Conservation (phyloP, 2,888 invertebrate genomes). For the Cephus spinipes region DNA sequence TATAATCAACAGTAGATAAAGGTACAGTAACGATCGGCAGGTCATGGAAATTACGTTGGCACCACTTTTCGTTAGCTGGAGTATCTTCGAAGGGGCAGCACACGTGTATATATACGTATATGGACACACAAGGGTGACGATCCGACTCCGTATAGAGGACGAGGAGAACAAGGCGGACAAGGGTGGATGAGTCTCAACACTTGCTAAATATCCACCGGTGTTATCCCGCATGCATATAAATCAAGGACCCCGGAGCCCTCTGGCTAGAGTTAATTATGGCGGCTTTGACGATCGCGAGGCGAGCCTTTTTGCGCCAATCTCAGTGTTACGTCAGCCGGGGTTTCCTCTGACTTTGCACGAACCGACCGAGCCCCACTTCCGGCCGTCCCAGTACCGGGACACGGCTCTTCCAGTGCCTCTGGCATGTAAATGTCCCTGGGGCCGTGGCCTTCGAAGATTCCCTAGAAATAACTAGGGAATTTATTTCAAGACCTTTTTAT, state of each 20-base stretch:
- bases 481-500: not conserved
- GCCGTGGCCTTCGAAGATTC: not conserved
- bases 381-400: not conserved
- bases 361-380: not conserved
- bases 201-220: conserved; percentile 32
- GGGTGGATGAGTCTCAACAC: conserved; percentile 31
- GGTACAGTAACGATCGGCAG: not conserved
- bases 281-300: conserved; percentile 14
- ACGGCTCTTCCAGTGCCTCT: not conserved
- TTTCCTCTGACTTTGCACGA: conserved; percentile 1
- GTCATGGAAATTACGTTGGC: not conserved
- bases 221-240: conserved; percentile 43
- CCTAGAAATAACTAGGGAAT: not conserved
- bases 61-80: not conserved
- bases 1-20: not conserved
- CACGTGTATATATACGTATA: not conserved
- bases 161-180: not conserved
- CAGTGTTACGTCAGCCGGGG: not conserved
- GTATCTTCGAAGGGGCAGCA: not conserved
- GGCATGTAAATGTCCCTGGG: not conserved
- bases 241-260: conserved; percentile 23
- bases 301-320: conserved; percentile 6
- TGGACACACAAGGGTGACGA: not conserved
- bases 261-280: conserved; percentile 26
- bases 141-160: not conserved